Conservation (phyloP, 2,113 vertebrate genomes). For the Boulengeromyrus knoepffleri region DNA sequence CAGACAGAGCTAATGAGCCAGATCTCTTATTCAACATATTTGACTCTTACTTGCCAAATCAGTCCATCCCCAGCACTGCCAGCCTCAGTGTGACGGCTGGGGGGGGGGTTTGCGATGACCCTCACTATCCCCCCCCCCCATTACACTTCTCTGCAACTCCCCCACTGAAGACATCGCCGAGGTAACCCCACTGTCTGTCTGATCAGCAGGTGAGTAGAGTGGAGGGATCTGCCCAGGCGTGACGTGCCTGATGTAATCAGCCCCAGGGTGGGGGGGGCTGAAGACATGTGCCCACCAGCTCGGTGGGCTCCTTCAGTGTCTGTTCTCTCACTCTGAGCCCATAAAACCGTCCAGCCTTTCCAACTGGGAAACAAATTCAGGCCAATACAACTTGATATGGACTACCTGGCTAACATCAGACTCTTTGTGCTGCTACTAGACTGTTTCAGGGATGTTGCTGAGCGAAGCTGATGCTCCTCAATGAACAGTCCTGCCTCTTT, state of each 20-base stretch:
- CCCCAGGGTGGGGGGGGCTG: background rate
- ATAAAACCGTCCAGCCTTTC: background rate
- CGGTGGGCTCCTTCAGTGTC: background rate
- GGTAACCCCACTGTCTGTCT: background rate
- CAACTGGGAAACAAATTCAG: background rate
- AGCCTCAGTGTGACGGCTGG: background rate
- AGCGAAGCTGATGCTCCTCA: background rate
- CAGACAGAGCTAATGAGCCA: background rate
- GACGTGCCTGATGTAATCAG: background rate
- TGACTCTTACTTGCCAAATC: background rate
- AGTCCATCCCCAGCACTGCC: background rate
- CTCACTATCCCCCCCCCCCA: background rate
- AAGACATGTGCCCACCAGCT: background rate
- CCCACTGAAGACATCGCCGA: background rate
- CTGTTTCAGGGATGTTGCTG: background rate
- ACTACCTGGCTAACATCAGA: background rate
- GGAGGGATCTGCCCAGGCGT: background rate
- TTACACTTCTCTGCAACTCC: background rate
- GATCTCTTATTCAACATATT: background rate
- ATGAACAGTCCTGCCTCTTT: background rate
- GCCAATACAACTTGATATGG: background rate
- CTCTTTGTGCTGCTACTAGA: background rate
- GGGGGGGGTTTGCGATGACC: background rate
- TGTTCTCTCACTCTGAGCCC: background rate
- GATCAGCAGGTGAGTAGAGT: background rate